Base-by-base conservation (phyloP, 2,888 invertebrate species). In the Meganola albula region DNA sequence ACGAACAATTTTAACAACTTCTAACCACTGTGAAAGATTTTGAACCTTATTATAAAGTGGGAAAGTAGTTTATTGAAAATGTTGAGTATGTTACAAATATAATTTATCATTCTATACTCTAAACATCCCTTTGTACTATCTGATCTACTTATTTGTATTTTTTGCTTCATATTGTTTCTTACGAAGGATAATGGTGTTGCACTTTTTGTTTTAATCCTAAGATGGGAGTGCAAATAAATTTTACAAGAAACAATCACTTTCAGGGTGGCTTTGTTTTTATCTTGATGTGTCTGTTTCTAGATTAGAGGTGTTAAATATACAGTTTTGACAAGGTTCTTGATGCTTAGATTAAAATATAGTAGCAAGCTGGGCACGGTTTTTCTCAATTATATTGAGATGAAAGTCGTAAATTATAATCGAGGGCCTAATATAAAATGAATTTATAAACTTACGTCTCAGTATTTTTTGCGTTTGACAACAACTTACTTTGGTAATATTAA, bases 101-200 rank as follows among this genome's bases (percentile, higher is more conserved):
- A 60, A 71, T 77, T 75, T 67, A 75, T 79, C 76, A 74, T 67
- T 58, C 63, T 42, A 50, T 59, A 57, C 61, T 40, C 73, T 68
- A 73, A 74, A 73, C 72, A 74, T 57, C 59, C 72, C 69, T 75
- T 74, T 67, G 63, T 69, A 71, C 65, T 76, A 82, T 83, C 77
- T 75, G 83, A 83, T 82, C 73, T 77, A 76, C 69, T 77, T 78
- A 72, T 60, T 65, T 64, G 55, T 64, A 53, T 69, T 80, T 80
- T 83, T 82, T 82, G 64, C 53, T 49, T 16, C 42, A 53, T 61
- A 75, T 79, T 82, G 77, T 83, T 71, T 78, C 65, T 65, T 52
- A 50, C 41, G 48, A 63, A 59, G 63, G 66, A 65, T 43, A 41
- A 43, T 71, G 69, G 71, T 55, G 56, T 65, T 74, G 62, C 57